Evolutionary conservation across 1,140 invertebrate genomes (phyloP).

Genomic region (Eubasilissa regina): DNA sequence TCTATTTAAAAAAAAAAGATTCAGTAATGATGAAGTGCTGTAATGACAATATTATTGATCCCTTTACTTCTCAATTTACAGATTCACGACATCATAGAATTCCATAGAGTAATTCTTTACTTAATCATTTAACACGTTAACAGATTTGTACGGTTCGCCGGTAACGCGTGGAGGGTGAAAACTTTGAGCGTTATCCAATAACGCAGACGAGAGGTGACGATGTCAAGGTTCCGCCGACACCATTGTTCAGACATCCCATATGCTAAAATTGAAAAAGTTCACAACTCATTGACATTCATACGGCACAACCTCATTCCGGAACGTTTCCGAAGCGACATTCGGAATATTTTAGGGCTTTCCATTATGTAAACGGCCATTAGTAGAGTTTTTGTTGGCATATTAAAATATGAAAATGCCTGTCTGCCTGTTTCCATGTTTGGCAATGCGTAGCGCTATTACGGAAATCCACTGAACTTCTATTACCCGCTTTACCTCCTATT

Average conservation of each 20-base stretch:
- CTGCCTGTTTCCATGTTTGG: slow-evolving; percentile 12
- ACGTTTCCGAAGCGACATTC: slow-evolving; percentile 48
- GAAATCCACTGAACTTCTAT: slow-evolving; percentile 2
- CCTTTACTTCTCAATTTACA: too few relatives aligned
- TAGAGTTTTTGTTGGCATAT: slow-evolving; percentile 39
- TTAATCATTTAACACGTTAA: too few relatives aligned
- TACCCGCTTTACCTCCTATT: background rate
- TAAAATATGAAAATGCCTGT: slow-evolving; percentile 43
- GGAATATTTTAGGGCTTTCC: slow-evolving; percentile 53
- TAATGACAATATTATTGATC: too few relatives aligned
- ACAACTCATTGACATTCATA: slow-evolving; percentile 57
- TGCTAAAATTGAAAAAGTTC: slow-evolving; percentile 55
- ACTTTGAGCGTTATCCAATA: too few relatives aligned
- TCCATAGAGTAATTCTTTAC: too few relatives aligned
- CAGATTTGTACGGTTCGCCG: too few relatives aligned
- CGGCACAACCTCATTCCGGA: slow-evolving; percentile 29
- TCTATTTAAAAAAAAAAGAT: too few relatives aligned
- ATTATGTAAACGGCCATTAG: slow-evolving; percentile 55
- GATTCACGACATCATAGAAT: too few relatives aligned
- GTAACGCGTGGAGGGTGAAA: too few relatives aligned
- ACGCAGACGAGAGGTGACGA: background rate
- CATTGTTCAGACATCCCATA: slow-evolving; percentile 27
- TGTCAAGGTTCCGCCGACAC: slow-evolving; percentile 7
- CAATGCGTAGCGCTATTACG: slow-evolving; percentile 10
- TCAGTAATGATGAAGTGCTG: too few relatives aligned